Percentiles rank a stretch among this genome's conserved stretches.
Evolutionary conservation across 2,113 vertebrate species (phyloP).

Genomic region (Saiga tatarica): DNA sequence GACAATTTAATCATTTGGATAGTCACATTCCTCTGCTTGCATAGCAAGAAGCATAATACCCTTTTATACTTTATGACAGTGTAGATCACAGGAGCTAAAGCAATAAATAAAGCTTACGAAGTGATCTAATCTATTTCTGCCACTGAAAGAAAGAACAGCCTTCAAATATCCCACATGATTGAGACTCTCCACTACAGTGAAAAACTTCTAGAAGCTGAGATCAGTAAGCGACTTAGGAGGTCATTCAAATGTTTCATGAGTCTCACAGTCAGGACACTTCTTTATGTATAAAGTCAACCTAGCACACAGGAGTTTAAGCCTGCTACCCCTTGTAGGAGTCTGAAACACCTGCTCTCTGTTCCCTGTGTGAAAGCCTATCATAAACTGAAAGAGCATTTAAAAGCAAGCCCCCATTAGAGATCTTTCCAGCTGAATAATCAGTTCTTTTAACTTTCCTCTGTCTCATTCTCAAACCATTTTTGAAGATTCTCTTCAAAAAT

Average conservation of each 20-base stretch:
- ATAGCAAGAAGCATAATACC: background rate
- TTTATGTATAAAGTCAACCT: constrained; percentile 28
- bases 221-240: background rate
- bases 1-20: constrained; percentile 18
- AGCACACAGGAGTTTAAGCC: background rate
- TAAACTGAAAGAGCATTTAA: constrained; percentile 35
- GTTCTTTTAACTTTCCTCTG: constrained; percentile 11
- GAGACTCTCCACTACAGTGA: background rate
- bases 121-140: background rate
- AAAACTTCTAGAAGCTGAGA: constrained; percentile 33
- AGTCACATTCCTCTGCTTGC: background rate
- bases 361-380: background rate
- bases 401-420: constrained; percentile 23
- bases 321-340: background rate
- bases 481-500: constrained; percentile 3
- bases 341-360: constrained; percentile 22
- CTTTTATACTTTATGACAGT: background rate
- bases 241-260: constrained; percentile 47
- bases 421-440: constrained; percentile 19
- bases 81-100: background rate
- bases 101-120: background rate
- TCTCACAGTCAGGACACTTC: background rate
- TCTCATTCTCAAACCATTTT: constrained; percentile 4
- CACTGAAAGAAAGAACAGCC: background rate
- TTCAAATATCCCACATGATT: background rate